Evolutionary conservation across 2,888 invertebrate species (phyloP).

Genomic region (Allophyes oxyacanthae): DNA sequence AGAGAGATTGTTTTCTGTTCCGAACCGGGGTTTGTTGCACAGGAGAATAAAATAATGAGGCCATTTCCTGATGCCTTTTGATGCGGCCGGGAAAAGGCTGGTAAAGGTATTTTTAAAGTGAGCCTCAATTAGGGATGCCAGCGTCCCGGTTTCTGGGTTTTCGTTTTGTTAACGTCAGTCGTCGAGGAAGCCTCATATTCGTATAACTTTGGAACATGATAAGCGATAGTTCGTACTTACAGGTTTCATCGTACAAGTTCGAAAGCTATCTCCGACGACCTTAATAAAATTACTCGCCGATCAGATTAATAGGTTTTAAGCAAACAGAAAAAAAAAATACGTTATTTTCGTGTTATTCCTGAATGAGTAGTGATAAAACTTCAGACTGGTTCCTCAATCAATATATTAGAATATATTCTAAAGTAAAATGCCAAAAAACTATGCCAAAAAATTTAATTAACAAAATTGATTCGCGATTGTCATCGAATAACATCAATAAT

Average conservation of each 20-base stretch:
- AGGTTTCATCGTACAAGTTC: conserved; percentile 17
- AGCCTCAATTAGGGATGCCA: conserved; percentile 37
- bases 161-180: conserved; percentile 15
- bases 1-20: conserved; percentile 49
- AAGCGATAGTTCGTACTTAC: conserved; percentile 20
- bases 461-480: no score
- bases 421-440: no score
- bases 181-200: conserved; percentile 27
- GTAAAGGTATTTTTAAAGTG: conserved; percentile 47
- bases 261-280: conserved; percentile 8
- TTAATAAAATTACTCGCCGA: no score
- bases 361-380: no score
- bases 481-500: not conserved
- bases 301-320: no score
- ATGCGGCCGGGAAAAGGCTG: conserved; percentile 33
- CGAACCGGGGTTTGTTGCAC: conserved; percentile 44
- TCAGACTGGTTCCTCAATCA: no score
- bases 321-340: no score
- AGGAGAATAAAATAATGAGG: conserved; percentile 51
- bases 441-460: no score
- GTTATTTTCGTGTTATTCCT: not conserved
- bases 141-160: conserved; percentile 9
- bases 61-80: conserved; percentile 48
- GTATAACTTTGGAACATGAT: conserved; percentile 26
- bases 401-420: no score